Percentiles rank a stretch among this genome's conserved stretches.
These are phyloP conservation scores for Phenganax marumi DNA, from an alignment of 92 coral and sea anemone genomes.

Conservation along the genomic window DNA sequence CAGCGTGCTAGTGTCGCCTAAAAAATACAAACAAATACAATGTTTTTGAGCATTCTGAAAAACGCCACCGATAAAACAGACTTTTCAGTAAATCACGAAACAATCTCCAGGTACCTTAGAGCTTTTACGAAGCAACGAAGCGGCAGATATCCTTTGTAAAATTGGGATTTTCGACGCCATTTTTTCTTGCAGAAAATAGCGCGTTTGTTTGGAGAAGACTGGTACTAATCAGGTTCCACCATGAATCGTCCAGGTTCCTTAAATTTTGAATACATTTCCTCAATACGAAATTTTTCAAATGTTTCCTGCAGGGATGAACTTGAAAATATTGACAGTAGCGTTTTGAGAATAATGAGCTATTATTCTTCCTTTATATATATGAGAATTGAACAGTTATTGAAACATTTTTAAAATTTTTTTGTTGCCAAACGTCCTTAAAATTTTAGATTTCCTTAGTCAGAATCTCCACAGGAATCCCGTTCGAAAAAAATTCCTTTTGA, in stretches of 20 bases:
- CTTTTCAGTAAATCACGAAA: not conserved
- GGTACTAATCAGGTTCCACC: not conserved
- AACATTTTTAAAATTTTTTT: no score
- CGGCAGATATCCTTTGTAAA: constrained; percentile 27
- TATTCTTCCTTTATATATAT: no score
- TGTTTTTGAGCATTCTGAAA: not conserved
- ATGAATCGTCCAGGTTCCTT: no score
- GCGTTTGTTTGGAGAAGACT: not conserved
- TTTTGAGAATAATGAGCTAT: no score
- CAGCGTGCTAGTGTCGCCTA: constrained; percentile 24
- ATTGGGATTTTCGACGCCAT: constrained; percentile 45
- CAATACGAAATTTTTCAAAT: no score
- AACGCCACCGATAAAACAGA: not conserved
- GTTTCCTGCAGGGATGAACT: not conserved
- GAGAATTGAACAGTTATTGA: no score
- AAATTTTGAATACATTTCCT: no score
- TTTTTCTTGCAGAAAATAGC: not conserved
- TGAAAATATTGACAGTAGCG: no score
- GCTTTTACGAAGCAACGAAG: constrained; percentile 38
- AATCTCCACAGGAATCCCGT: no score
- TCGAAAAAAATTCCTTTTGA: no score
- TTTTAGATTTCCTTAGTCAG: no score
- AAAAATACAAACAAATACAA: not conserved
- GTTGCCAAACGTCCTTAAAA: no score
- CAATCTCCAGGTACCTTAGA: constrained; percentile 7